Conservation (phyloP, 2,888 invertebrate species). For the Bombylius discolor region DNA sequence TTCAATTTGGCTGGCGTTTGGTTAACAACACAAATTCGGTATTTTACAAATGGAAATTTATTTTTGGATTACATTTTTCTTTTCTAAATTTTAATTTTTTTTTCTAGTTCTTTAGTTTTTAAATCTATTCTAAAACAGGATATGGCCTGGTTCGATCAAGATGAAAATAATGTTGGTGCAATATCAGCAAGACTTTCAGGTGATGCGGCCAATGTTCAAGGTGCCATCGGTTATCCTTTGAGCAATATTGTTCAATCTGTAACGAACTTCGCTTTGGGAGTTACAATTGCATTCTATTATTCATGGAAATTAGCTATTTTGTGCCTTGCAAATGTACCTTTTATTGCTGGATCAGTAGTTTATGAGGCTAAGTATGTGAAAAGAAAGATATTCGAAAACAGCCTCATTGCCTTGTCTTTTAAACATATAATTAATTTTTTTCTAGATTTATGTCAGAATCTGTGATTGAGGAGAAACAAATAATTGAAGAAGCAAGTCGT, state of each 20-base stretch:
- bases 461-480: constrained; percentile 44
- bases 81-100: no score
- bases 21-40: constrained; percentile 55
- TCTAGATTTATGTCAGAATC: constrained; percentile 44
- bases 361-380: constrained; percentile 41
- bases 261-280: constrained; percentile 50
- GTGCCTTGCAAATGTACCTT: constrained; percentile 49
- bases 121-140: constrained; percentile 55
- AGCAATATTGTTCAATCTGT: constrained; percentile 54
- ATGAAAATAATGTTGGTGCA: constrained; percentile 53
- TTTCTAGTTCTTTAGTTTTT: constrained; percentile 38
- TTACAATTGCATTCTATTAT: constrained; percentile 47
- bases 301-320: constrained; percentile 59
- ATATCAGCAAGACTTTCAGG: constrained; percentile 54
- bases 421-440: not conserved
- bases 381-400: not conserved
- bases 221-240: constrained; percentile 55
- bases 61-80: no score
- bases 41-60: constrained; percentile 1
- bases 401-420: no score
- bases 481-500: constrained; percentile 52
- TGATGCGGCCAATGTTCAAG: constrained; percentile 59
- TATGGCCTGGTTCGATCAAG: constrained; percentile 60
- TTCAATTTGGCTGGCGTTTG: constrained; percentile 67
- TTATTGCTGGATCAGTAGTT: constrained; percentile 51